Evolutionary conservation across 2,888 invertebrate genomes (phyloP).

Genomic region (Agrotis exclamationis): DNA sequence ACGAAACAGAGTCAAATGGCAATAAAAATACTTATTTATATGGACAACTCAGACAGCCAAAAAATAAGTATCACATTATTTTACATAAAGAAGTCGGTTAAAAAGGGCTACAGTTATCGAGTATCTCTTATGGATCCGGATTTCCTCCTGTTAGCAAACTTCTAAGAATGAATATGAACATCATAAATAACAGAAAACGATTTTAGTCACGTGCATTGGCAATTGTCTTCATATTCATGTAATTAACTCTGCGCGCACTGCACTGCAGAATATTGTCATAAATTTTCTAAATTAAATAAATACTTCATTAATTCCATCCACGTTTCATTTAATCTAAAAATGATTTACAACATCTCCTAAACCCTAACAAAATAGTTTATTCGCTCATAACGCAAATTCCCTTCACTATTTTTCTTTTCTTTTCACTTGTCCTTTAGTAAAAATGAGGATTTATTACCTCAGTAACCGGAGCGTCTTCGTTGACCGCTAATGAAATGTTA

Average conservation of each 20-base stretch:
- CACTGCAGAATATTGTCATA: background rate
- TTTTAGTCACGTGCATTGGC: background rate
- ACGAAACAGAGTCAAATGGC: no score
- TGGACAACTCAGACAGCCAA: no score
- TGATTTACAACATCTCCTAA: conserved; percentile 37
- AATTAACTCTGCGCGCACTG: background rate
- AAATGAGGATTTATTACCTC: conserved; percentile 89
- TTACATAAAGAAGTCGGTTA: no score
- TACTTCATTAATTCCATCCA: conserved; percentile 20
- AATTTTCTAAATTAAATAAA: conserved; percentile 35
- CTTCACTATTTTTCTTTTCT: conserved; percentile 84
- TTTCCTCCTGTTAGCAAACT: no score
- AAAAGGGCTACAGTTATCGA: no score
- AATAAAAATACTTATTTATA: no score
- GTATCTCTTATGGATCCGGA: no score
- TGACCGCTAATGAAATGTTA: conserved; percentile 88
- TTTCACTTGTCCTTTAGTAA: conserved; percentile 87
- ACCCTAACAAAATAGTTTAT: conserved; percentile 63
- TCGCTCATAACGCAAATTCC: conserved; percentile 76
- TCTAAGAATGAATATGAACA: no score
- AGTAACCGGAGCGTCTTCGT: conserved; percentile 79
- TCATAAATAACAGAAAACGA: background rate
- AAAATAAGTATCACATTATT: no score
- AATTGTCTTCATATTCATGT: background rate
- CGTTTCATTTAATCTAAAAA: conserved; percentile 41